phyloP scores from a whole-genome alignment of 2,888 invertebrate genomes.

The Ligdia adustata region DNA sequence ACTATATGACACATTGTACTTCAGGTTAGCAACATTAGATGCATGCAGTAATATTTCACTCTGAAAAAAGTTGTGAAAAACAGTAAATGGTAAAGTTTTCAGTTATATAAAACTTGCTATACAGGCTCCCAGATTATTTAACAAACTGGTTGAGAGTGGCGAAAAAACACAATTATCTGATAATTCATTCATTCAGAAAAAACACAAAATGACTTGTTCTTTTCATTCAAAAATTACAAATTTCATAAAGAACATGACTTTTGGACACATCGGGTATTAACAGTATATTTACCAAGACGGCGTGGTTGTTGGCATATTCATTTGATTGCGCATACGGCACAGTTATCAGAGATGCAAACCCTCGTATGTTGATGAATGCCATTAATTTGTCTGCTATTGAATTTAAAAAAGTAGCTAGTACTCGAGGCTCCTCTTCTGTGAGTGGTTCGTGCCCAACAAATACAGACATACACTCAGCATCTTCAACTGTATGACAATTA shows the following conservation, averaged over 20 bases:
- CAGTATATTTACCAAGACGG: slow-evolving; percentile 57
- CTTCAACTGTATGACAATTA: slow-evolving; percentile 28
- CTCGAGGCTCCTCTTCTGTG: slow-evolving; percentile 62
- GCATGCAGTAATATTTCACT: slow-evolving; percentile 61
- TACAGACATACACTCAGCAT: slow-evolving; percentile 57
- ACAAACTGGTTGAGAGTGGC: too few species aligned
- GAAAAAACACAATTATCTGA: too few species aligned
- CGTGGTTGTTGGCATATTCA: slow-evolving; percentile 53
- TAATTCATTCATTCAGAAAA: too few species aligned
- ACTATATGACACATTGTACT: slow-evolving; percentile 52
- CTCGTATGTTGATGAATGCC: slow-evolving; percentile 64
- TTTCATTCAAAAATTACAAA: too few species aligned
- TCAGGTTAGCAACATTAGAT: slow-evolving; percentile 42
- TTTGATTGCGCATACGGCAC: slow-evolving; percentile 57
- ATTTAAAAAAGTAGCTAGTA: slow-evolving; percentile 56
- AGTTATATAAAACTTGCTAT: too few species aligned
- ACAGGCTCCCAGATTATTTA: too few species aligned
- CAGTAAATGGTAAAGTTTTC: too few species aligned
- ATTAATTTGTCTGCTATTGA: slow-evolving; percentile 55
- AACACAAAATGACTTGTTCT: too few species aligned
- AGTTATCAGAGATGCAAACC: slow-evolving; percentile 62
- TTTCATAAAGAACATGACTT: too few species aligned
- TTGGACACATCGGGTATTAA: too few species aligned
- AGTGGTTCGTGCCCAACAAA: slow-evolving; percentile 56
- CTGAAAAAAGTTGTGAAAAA: slow-evolving; percentile 48